Conservation (phyloP, 2,113 vertebrate species). For the Brachirus orientalis region DNA sequence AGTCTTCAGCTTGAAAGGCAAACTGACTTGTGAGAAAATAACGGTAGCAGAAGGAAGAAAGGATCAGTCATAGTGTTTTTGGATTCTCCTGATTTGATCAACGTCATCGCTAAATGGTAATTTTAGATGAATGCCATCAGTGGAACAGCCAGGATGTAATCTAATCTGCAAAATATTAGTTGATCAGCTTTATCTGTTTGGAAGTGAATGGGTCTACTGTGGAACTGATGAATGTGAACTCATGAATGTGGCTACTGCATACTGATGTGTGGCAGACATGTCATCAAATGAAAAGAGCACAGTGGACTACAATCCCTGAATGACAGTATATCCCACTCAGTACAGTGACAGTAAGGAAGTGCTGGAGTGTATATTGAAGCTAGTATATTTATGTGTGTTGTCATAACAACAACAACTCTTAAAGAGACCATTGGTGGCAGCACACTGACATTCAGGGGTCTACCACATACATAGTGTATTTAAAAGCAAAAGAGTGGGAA, state of each 20-base stretch:
- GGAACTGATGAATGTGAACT: background rate
- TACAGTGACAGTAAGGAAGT: too few relatives aligned
- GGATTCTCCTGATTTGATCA: slow-evolving; percentile 46
- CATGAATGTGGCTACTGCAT: background rate
- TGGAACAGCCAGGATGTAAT: slow-evolving; percentile 19
- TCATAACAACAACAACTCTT: too few relatives aligned
- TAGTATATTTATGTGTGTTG: too few relatives aligned
- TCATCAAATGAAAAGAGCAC: background rate
- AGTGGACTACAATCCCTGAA: background rate
- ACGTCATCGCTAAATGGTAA: slow-evolving; percentile 18
- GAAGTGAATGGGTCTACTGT: slow-evolving; percentile 1
- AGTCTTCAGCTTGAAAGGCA: slow-evolving; percentile 51
- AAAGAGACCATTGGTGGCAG: too few relatives aligned
- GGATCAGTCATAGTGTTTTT: slow-evolving; percentile 4
- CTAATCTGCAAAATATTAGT: slow-evolving; percentile 6
- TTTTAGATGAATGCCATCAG: slow-evolving; percentile 26
- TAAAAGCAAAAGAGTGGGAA: too few relatives aligned
- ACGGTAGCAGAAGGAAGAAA: slow-evolving; percentile 10
- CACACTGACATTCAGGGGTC: too few relatives aligned
- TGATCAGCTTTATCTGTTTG: slow-evolving; percentile 19
- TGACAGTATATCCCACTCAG: too few relatives aligned
- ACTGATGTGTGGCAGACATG: background rate
- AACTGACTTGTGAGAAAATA: slow-evolving; percentile 12
- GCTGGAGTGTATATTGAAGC: too few relatives aligned
- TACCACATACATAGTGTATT: too few relatives aligned